These are phyloP conservation scores for Nansenia antarctica DNA, from an alignment of 2,113 vertebrate species.

Conservation along the genomic window DNA sequence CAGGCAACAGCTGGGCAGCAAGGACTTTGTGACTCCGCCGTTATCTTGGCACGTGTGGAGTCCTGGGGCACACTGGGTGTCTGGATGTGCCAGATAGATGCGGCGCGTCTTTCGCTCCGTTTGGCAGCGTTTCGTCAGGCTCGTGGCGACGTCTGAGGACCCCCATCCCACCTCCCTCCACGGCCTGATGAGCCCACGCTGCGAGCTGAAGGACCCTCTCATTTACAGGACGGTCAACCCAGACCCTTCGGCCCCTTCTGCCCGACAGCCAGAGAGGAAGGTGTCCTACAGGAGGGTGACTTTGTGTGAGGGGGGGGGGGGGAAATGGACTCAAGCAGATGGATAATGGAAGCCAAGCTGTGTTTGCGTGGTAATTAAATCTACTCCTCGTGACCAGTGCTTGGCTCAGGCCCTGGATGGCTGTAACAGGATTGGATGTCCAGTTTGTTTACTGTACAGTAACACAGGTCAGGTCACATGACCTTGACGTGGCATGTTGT, in stretches of 20 bases:
- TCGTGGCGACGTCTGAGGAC: conserved; percentile 52
- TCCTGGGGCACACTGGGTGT: conserved; percentile 19
- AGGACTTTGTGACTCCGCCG: conserved; percentile 67
- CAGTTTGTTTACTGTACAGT: not conserved
- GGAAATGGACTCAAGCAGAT: conserved; percentile 63
- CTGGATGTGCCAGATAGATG: conserved; percentile 55
- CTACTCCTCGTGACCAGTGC: conserved; percentile 34
- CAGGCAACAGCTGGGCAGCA: conserved; percentile 75
- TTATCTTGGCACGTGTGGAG: conserved; percentile 56
- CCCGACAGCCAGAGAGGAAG: not conserved
- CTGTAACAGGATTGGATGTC: not conserved
- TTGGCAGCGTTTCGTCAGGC: conserved; percentile 50
- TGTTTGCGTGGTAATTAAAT: conserved; percentile 66
- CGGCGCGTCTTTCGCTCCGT: conserved; percentile 24
- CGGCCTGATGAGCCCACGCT: conserved; percentile 32
- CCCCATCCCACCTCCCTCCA: no score
- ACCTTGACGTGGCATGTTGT: not conserved
- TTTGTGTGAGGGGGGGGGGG: conserved; percentile 31
- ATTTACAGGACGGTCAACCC: conserved; percentile 59
- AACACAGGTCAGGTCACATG: not conserved
- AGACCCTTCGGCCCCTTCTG: conserved; percentile 25
- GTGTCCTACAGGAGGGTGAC: conserved; percentile 57
- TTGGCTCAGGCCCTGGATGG: not conserved
- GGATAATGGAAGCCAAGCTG: conserved; percentile 66
- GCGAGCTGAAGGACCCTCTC: conserved; percentile 47